phyloP scores from a whole-genome alignment of 2,113 vertebrate genomes.

The Leptobrachium ailaonicum region DNA sequence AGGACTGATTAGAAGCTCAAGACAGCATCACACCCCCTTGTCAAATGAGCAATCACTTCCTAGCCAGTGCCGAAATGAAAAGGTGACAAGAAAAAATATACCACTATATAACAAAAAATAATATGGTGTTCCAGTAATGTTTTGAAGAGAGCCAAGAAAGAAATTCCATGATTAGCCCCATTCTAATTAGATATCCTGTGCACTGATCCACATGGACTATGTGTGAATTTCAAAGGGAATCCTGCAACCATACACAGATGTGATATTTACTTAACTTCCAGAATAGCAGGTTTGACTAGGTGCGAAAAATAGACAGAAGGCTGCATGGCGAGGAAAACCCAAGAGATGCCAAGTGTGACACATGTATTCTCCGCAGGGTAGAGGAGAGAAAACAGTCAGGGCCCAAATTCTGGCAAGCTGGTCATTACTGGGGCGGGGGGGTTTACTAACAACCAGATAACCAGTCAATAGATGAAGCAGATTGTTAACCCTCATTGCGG shows the following conservation, averaged over 20 bases:
- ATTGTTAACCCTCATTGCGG: too few relatives aligned
- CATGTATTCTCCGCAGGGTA: slow-evolving; percentile 6
- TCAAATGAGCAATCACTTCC: too few relatives aligned
- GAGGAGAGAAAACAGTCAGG: neutral
- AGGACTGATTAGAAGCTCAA: too few relatives aligned
- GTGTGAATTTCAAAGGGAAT: slow-evolving; percentile 31
- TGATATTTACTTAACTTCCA: slow-evolving; percentile 22
- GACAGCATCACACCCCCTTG: too few relatives aligned
- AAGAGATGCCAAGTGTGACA: neutral
- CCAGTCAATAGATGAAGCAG: too few relatives aligned
- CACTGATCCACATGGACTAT: slow-evolving; percentile 5
- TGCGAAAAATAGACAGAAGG: slow-evolving; percentile 17
- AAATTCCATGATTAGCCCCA: neutral
- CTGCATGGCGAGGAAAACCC: neutral
- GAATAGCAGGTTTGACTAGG: slow-evolving; percentile 14
- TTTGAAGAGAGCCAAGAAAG: neutral
- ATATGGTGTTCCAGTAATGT: too few relatives aligned
- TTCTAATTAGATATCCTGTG: slow-evolving; percentile 14
- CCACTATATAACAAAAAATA: too few relatives aligned
- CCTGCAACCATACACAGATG: slow-evolving; percentile 18
- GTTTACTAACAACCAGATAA: too few relatives aligned
- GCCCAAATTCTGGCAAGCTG: neutral
- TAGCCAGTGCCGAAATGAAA: too few relatives aligned
- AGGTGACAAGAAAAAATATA: too few relatives aligned
- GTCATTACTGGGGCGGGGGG: too few relatives aligned